Percentiles rank a stretch among this genome's conserved stretches.
These are phyloP conservation scores for Megaceryle torquata DNA, from an alignment of 2,113 vertebrate species.

Conservation along the genomic window DNA sequence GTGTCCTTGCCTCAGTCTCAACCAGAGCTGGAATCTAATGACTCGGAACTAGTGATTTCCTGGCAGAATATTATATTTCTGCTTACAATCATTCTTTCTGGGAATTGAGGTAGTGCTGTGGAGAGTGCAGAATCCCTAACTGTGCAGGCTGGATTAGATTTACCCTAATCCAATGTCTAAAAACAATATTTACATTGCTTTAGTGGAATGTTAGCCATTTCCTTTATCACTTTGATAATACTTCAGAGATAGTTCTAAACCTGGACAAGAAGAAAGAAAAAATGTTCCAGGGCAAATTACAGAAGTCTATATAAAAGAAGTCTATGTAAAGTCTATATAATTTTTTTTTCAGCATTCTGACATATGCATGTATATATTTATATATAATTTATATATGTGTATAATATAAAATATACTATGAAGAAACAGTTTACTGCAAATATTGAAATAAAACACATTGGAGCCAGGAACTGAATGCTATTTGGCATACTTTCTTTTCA, in stretches of 20 bases:
- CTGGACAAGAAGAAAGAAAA: background rate
- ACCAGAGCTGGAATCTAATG: constrained; percentile 39
- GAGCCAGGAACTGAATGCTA: background rate
- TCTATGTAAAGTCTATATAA: too few relatives aligned
- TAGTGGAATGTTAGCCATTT: constrained; percentile 56
- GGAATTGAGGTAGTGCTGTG: constrained; percentile 30
- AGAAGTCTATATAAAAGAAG: background rate
- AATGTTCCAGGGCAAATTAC: background rate
- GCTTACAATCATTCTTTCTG: constrained; percentile 48
- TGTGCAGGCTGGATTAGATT: constrained; percentile 28
- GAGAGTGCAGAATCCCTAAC: background rate
- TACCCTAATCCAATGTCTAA: constrained; percentile 48
- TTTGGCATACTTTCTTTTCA: background rate
- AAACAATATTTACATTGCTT: constrained; percentile 60
- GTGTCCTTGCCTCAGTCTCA: constrained; percentile 34
- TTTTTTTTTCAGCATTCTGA: background rate
- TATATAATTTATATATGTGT: background rate
- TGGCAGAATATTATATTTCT: constrained; percentile 60
- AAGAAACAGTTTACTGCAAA: background rate
- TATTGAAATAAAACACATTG: background rate
- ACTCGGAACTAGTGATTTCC: constrained; percentile 55
- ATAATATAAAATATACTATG: background rate
- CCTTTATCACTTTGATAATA: constrained; percentile 42
- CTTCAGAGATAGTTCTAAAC: constrained; percentile 34
- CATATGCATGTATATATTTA: background rate